phyloP scores from a whole-genome alignment of 1,140 invertebrate genomes.

The Danaus melanippus region DNA sequence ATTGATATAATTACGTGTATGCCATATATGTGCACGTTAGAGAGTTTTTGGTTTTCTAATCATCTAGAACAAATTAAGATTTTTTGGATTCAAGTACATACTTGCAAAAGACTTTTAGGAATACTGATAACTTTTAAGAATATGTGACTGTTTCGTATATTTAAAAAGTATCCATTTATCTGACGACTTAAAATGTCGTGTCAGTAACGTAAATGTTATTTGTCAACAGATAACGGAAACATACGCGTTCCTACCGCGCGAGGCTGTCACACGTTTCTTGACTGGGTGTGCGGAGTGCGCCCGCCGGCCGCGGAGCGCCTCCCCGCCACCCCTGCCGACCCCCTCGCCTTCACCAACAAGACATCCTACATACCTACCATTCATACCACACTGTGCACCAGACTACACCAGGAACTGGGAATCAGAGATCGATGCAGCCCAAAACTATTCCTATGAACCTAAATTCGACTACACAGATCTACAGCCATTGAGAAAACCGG shows the following conservation, averaged over 20 bases:
- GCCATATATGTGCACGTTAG: too few relatives aligned
- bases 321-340: constrained; percentile 73
- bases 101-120: too few relatives aligned
- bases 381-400: constrained; percentile 53
- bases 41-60: too few relatives aligned
- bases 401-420: constrained; percentile 70
- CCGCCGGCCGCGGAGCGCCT: constrained; percentile 85
- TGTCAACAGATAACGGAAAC: constrained; percentile 91
- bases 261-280: constrained; percentile 95
- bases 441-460: constrained; percentile 56
- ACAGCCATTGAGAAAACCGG: constrained; percentile 57
- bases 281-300: constrained; percentile 95
- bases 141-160: too few relatives aligned
- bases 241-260: constrained; percentile 94
- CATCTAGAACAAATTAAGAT: too few relatives aligned
- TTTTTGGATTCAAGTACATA: too few relatives aligned
- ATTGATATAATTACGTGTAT: too few relatives aligned
- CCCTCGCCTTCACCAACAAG: constrained; percentile 73
- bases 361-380: constrained; percentile 59
- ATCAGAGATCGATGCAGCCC: constrained; percentile 66
- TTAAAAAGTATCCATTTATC: too few relatives aligned
- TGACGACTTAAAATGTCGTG: too few relatives aligned
- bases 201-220: constrained; percentile 21
- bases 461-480: constrained; percentile 61
- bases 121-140: too few relatives aligned